Evolutionary conservation across 37 sponge, comb jelly and placozoan genomes (phyloP).

Genomic region (Eunapius fragilis): DNA sequence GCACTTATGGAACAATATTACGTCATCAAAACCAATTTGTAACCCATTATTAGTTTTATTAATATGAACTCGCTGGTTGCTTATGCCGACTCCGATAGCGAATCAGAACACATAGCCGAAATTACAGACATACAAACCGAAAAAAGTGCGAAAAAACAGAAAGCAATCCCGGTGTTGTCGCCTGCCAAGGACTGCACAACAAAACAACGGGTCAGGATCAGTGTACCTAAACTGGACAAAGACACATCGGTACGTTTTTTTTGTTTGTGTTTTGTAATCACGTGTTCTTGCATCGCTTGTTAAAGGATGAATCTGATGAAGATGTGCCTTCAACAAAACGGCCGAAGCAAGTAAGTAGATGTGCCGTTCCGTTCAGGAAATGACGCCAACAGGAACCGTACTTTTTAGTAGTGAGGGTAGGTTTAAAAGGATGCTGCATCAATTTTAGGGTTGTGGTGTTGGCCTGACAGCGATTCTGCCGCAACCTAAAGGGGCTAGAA

Average conservation of each 20-base stretch:
- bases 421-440: background rate
- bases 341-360: background rate
- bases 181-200: constrained; percentile 1
- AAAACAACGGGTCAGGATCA: constrained; percentile 33
- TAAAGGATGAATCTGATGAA: constrained; percentile 8
- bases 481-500: constrained; percentile 39
- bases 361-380: too few relatives aligned
- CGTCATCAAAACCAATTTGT: too few relatives aligned
- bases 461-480: constrained; percentile 69
- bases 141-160: constrained; percentile 4
- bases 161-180: constrained; percentile 31
- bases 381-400: too few relatives aligned
- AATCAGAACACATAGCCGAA: background rate
- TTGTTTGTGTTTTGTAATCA: background rate
- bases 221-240: constrained; percentile 19
- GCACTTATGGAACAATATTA: too few relatives aligned
- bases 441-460: constrained; percentile 18
- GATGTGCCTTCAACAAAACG: background rate
- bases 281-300: too few relatives aligned
- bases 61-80: constrained; percentile 23
- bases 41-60: background rate
- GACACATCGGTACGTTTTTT: too few relatives aligned
- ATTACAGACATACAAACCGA: background rate
- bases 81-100: constrained; percentile 23
- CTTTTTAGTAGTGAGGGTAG: too few relatives aligned